Evolutionary conservation across 1,140 invertebrate genomes (phyloP), one percentile per base, ranked within the genome.

Genomic region (Holotrichia oblita): DNA sequence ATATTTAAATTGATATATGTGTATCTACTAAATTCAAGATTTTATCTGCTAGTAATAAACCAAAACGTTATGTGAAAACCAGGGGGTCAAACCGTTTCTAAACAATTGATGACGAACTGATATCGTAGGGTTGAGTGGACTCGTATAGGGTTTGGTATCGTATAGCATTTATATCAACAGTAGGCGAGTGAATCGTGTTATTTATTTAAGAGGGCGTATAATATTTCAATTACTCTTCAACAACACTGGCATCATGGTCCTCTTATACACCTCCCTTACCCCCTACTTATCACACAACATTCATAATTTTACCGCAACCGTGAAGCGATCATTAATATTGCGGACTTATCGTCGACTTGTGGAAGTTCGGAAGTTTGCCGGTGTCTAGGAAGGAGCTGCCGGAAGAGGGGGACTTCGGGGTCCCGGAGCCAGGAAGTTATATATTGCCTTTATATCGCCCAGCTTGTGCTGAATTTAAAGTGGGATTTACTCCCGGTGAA

Each of bases 351-450:
- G 73, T 40, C 74, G 42, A 40, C 24, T 42, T 79, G 79, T 79
- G 79, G 82, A 82, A 83, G 81, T 83, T 84, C 83, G 83, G 83
- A 84, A 84, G 77, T 82, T 79, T 81, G 79, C 59, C 79, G 81
- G 79, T 84, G 83, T 84, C 80, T 80, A 84, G 83, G 83, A 84
- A 84, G 83, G 82, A 84, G 81, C 83, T 81, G 77, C 81, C 81
- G 81, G 80, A 83, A 82, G 83, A 83, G 83, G 81, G 82, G 80
- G 79, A 78, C 79, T 74, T 48, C 40, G 80, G 73, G 80, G 78
- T n/a, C 48, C 79, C 75, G 61, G 27, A 59, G 77, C 75, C 41
- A 77, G 80, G 82, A 82, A 78, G 83, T 83, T 84, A 84, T 84
- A 84, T 84, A 83, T 84, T 84, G 80, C 83, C 78, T 78, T 81